Conservation (phyloP, 1,140 invertebrate genomes). For the Pseudobourletiella spinata region DNA sequence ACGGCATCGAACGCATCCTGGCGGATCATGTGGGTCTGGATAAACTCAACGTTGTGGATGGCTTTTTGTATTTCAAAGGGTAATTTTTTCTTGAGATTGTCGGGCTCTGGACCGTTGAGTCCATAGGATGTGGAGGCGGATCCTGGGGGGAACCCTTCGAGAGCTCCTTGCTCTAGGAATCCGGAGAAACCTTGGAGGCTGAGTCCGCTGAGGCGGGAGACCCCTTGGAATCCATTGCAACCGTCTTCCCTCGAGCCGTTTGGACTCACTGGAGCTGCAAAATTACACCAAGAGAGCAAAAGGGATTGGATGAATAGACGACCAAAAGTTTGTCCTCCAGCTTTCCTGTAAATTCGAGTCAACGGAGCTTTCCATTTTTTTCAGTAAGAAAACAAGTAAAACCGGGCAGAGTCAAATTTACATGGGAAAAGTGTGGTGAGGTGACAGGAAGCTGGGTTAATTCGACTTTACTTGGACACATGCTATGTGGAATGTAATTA, state of each 20-base stretch:
- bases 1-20: constrained; percentile 91
- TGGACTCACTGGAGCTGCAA: constrained; percentile 15
- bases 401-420: too few relatives aligned
- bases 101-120: constrained; percentile 30
- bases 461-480: too few relatives aligned
- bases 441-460: too few relatives aligned
- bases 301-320: background rate
- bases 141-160: constrained; percentile 45
- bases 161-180: constrained; percentile 35
- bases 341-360: too few relatives aligned
- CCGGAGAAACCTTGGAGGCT: constrained; percentile 36
- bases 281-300: background rate
- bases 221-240: constrained; percentile 37
- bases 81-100: constrained; percentile 60
- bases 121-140: constrained; percentile 31
- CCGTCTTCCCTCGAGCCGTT: constrained; percentile 31
- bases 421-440: too few relatives aligned
- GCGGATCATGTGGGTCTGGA: constrained; percentile 84
- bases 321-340: background rate
- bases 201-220: constrained; percentile 34
- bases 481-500: too few relatives aligned
- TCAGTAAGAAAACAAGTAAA: too few relatives aligned
- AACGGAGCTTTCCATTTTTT: too few relatives aligned
- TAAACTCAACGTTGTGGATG: constrained; percentile 90
- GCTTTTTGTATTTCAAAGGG: constrained; percentile 86